Conservation (phyloP, 2,888 invertebrate genomes). For the Griposia aprilina region DNA sequence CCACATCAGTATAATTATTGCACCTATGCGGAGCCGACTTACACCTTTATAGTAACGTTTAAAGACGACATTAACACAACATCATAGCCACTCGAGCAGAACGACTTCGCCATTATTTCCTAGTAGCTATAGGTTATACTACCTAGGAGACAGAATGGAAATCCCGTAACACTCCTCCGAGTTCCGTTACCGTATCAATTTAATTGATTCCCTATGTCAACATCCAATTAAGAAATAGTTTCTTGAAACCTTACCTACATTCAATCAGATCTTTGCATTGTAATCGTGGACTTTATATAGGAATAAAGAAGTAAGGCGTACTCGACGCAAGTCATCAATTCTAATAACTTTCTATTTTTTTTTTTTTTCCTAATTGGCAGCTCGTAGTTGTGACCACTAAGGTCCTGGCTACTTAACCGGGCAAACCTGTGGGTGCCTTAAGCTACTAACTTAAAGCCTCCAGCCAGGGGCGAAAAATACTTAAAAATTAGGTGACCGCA, state of each 20-base stretch:
- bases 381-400: too few species aligned
- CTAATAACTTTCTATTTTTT: too few species aligned
- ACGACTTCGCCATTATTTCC: background rate
- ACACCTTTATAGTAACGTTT: background rate
- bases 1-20: background rate
- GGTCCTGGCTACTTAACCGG: too few species aligned
- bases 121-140: background rate
- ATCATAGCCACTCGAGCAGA: too few species aligned
- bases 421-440: too few species aligned
- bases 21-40: background rate
- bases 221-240: background rate
- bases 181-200: slow-evolving; percentile 6
- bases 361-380: too few species aligned
- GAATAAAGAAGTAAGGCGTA: background rate
- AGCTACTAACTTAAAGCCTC: too few species aligned
- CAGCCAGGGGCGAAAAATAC: too few species aligned
- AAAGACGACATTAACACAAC: background rate
- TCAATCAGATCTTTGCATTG: background rate
- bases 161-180: background rate
- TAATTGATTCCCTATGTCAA: slow-evolving; percentile 13
- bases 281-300: background rate
- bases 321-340: background rate
- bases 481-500: too few species aligned
- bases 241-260: background rate
- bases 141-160: background rate